Evolutionary conservation across 2,888 invertebrate species (phyloP).

Genomic region (Standfussiana lucernea): DNA sequence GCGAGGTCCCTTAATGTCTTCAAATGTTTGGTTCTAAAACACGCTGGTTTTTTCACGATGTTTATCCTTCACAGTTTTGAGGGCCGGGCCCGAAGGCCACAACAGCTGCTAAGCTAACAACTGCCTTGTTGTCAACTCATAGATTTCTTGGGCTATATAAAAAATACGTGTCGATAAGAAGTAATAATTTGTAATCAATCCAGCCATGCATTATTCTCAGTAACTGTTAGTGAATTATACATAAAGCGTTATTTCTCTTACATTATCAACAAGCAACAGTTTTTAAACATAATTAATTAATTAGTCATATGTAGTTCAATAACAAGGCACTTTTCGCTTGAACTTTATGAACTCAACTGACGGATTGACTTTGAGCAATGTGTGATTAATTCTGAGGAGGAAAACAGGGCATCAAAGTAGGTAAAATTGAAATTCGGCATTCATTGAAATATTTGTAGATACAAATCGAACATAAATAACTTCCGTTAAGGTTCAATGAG

Average conservation of each 20-base stretch:
- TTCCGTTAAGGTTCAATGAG: background rate
- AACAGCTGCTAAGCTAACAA: background rate
- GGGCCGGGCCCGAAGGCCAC: too few relatives aligned
- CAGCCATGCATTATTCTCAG: background rate
- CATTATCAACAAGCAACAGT: constrained; percentile 3
- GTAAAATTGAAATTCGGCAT: background rate
- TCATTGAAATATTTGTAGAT: background rate
- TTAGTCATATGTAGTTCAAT: background rate
- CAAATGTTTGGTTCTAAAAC: background rate
- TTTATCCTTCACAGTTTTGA: background rate
- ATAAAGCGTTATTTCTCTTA: background rate
- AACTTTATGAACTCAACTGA: constrained; percentile 9
- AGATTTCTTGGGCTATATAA: background rate
- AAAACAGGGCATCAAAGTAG: constrained; percentile 1
- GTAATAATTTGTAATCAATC: constrained; percentile 11
- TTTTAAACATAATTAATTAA: background rate
- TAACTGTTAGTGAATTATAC: background rate
- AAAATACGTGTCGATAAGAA: background rate
- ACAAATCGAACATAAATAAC: background rate
- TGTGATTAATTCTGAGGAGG: constrained; percentile 11
- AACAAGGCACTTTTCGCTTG: background rate
- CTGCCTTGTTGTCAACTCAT: background rate
- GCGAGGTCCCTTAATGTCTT: too few relatives aligned
- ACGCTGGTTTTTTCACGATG: background rate
- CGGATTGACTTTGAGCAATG: constrained; percentile 14